Evolutionary conservation across 2,888 invertebrate species (phyloP).

Genomic region (Lithophane semibrunnea): DNA sequence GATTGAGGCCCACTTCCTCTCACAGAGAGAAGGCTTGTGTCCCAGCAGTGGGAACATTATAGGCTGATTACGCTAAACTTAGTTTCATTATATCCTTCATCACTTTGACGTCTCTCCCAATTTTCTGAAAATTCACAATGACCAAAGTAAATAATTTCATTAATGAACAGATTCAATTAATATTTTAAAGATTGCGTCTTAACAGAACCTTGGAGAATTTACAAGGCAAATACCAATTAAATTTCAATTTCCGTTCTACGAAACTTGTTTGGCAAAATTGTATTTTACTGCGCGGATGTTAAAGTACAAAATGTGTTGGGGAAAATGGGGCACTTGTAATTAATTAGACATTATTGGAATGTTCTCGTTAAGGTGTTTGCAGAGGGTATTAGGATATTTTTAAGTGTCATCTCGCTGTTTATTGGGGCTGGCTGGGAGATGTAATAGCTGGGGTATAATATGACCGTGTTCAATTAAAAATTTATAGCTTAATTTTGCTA

Average conservation of each 20-base stretch:
- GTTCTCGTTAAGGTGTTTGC: conserved; percentile 52
- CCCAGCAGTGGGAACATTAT: too few relatives aligned
- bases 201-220: conserved; percentile 48
- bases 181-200: conserved; percentile 55
- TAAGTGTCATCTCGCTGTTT: conserved; percentile 36
- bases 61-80: too few relatives aligned
- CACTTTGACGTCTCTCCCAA: background rate
- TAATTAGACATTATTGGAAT: conserved; percentile 63
- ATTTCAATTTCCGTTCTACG: conserved; percentile 52
- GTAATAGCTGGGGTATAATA: background rate
- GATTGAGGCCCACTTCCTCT: too few relatives aligned
- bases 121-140: conserved; percentile 24
- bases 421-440: background rate
- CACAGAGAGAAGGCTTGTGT: too few relatives aligned
- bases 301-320: conserved; percentile 41
- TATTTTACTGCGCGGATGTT: conserved; percentile 29
- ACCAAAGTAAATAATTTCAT: conserved; percentile 46
- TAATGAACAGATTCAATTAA: conserved; percentile 62
- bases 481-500: background rate
- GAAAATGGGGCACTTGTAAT: conserved; percentile 42
- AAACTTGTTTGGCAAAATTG: conserved; percentile 41
- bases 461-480: background rate
- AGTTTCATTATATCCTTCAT: too few relatives aligned
- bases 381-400: conserved; percentile 43
- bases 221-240: conserved; percentile 66